phyloP scores from a whole-genome alignment of 2,797 vertebrate species.

The Perdix hodgsoniae region DNA sequence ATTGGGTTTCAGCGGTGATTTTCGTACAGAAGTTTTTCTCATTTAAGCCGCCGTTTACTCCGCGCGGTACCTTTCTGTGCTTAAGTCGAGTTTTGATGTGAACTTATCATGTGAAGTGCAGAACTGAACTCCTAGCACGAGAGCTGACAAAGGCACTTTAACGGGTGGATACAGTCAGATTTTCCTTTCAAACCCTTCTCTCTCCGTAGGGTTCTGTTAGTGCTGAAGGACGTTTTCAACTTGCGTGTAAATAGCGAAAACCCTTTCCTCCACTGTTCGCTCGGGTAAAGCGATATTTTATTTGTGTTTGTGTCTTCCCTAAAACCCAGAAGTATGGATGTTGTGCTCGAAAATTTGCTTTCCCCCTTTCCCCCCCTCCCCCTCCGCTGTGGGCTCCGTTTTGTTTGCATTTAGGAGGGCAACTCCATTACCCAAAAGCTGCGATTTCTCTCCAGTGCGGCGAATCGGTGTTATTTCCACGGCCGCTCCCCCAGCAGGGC shows the following conservation, averaged over 20 bases:
- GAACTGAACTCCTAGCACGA: constrained; percentile 57
- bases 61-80: constrained; percentile 65
- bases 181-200: neutral
- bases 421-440: constrained; percentile 12
- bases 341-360: neutral
- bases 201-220: neutral
- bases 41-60: constrained; percentile 77
- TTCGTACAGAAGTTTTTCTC: constrained; percentile 86
- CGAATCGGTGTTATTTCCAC: neutral
- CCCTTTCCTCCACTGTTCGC: neutral
- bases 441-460: neutral
- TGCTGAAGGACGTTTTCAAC: neutral
- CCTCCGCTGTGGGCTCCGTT: neutral
- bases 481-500: neutral
- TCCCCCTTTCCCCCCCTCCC: too few relatives aligned
- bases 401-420: constrained; percentile 38
- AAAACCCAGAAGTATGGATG: neutral
- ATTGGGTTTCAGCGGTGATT: constrained; percentile 86
- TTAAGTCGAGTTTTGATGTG: constrained; percentile 80
- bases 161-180: neutral
- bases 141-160: constrained; percentile 64
- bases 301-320: neutral
- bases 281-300: neutral
- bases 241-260: neutral
- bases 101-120: constrained; percentile 74